Evolutionary conservation across 2,797 vertebrate genomes (phyloP).

Genomic region (Lutjanus argentimaculatus): DNA sequence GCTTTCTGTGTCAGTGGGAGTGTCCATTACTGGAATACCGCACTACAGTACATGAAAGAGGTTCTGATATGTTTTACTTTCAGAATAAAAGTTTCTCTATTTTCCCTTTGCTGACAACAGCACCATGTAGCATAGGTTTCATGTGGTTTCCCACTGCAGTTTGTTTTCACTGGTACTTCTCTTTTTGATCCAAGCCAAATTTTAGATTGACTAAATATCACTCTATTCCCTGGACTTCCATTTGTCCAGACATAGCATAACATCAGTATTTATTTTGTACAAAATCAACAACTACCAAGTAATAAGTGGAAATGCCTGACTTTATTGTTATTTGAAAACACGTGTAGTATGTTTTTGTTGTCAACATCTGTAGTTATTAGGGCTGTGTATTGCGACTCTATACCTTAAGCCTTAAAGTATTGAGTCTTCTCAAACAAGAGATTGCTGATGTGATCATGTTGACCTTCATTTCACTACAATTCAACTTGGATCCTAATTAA

Average conservation of each 20-base stretch:
- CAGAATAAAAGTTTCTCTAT: not conserved
- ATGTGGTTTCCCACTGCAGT: not conserved
- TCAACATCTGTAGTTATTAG: not conserved
- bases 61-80: conserved; percentile 8
- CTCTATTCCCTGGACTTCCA: not conserved
- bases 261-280: not conserved
- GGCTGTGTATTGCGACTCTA: too few species aligned
- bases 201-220: not conserved
- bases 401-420: too few species aligned
- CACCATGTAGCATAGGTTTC: not conserved
- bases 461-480: too few species aligned
- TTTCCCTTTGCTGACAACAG: not conserved
- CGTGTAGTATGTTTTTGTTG: too few species aligned
- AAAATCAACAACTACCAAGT: not conserved
- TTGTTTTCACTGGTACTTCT: not conserved
- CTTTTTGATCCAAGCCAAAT: not conserved
- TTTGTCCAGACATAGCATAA: not conserved
- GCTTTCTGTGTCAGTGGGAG: conserved; percentile 64
- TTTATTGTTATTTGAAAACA: not conserved
- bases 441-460: too few species aligned
- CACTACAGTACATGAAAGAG: not conserved
- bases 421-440: too few species aligned
- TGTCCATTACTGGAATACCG: conserved; percentile 61
- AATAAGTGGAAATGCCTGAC: not conserved
- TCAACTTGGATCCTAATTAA: too few species aligned